A percentile compares a stretch with the other conserved stretches of the same genome.
phyloP scores from a whole-genome alignment of 2,113 vertebrate genomes.

The Cinclus cinclus region DNA sequence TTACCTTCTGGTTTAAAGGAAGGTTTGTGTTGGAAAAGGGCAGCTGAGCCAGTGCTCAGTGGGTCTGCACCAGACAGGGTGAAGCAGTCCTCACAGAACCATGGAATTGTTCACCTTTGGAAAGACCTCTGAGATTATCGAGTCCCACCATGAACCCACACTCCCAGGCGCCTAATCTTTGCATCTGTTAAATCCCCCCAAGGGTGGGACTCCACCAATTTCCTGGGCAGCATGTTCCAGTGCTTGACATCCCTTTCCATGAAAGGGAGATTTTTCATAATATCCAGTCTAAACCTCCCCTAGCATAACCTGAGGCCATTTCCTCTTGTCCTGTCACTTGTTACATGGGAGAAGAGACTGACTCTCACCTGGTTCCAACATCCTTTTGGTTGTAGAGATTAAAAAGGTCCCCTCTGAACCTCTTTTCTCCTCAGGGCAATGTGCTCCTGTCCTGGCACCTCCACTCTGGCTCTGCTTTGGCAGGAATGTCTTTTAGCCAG shows the following conservation, averaged over 20 bases:
- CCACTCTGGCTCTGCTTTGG: not conserved
- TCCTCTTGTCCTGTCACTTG: not conserved
- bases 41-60: not conserved
- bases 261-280: not conserved
- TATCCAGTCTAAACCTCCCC: not conserved
- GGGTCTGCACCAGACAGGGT: not conserved
- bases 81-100: not conserved
- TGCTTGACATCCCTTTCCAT: not conserved
- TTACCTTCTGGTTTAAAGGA: not conserved
- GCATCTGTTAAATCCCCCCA: not conserved
- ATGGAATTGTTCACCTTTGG: not conserved
- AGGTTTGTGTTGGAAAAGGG: not conserved
- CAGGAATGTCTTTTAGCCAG: not conserved
- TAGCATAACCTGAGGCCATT: not conserved
- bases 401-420: not conserved
- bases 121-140: not conserved
- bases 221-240: not conserved
- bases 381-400: not conserved
- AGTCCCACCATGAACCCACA: not conserved
- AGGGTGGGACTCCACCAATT: not conserved
- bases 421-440: rapidly evolving
- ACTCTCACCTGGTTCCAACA: not conserved
- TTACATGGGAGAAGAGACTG: not conserved
- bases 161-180: not conserved
- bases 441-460: not conserved